Conservation (phyloP, 2,113 vertebrate genomes). For the Emydocephalus ijimae region DNA sequence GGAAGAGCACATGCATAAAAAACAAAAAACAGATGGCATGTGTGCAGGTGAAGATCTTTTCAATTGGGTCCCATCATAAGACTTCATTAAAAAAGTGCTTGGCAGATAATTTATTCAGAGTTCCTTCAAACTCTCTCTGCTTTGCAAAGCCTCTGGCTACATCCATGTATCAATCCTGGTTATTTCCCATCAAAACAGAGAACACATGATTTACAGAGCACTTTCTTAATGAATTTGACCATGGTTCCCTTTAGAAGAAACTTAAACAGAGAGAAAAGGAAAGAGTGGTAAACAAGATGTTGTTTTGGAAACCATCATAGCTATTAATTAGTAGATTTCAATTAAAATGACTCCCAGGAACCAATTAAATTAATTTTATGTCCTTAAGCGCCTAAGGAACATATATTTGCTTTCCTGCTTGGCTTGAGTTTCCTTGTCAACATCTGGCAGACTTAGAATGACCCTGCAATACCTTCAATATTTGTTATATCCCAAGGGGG, state of each 20-base stretch:
- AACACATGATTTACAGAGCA: neutral
- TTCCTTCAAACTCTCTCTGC: neutral
- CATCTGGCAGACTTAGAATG: neutral
- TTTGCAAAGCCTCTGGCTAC: neutral
- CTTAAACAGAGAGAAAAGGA: neutral
- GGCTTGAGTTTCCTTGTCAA: neutral
- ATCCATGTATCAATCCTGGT: neutral
- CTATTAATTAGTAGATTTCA: neutral
- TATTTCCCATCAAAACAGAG: neutral
- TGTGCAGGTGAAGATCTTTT: neutral
- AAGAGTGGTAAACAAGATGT: neutral
- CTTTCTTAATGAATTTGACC: neutral
- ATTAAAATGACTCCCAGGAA: neutral
- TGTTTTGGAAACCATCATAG: neutral
- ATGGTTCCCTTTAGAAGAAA: neutral
- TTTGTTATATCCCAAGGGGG: neutral
- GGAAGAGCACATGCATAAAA: neutral
- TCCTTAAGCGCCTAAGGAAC: neutral
- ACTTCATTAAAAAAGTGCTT: neutral
- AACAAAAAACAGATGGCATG: neutral
- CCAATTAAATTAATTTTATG: neutral
- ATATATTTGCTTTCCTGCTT: neutral
- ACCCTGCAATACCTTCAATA: neutral
- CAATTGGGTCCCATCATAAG: neutral
- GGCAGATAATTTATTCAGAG: neutral